These are phyloP conservation scores for Anguilla rostrata DNA, from an alignment of 2,113 vertebrate species.

Conservation along the genomic window DNA sequence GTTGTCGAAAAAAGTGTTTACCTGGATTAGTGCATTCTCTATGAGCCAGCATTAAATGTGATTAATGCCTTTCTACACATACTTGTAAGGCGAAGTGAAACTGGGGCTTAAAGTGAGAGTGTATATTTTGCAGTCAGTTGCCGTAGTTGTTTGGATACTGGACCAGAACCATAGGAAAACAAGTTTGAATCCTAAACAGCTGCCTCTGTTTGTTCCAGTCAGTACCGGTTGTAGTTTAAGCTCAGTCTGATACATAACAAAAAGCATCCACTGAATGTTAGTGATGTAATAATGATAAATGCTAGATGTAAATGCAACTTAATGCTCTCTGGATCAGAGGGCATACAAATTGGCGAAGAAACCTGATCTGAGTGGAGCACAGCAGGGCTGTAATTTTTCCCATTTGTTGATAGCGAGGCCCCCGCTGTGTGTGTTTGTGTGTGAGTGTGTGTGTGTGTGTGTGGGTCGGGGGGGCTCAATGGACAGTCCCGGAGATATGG, in stretches of 20 bases:
- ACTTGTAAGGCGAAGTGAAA: not conserved
- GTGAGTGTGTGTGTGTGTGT: not conserved
- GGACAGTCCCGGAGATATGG: not conserved
- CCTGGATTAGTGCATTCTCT: not conserved
- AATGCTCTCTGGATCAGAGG: not conserved
- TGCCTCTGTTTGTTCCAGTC: not conserved
- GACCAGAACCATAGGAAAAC: not conserved
- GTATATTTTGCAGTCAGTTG: not conserved
- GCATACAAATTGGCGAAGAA: conserved; percentile 3
- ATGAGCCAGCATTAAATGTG: not conserved
- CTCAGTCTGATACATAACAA: not conserved
- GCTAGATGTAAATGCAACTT: not conserved
- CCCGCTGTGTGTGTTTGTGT: conserved; percentile 10
- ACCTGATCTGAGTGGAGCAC: conserved; percentile 17
- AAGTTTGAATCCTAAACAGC: not conserved
- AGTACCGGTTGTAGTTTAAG: not conserved
- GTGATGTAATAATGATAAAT: not conserved
- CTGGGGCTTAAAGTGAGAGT: not conserved
- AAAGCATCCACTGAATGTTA: not conserved
- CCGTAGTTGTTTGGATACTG: not conserved
- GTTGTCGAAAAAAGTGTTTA: not conserved
- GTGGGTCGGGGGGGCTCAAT: not conserved
- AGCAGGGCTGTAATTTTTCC: conserved; percentile 13
- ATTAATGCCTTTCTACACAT: not conserved
- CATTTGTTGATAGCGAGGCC: conserved; percentile 19